A percentile compares a stretch with the other conserved stretches of the same genome.
Conservation (phyloP, 1,140 invertebrate genomes). For the Halyomorpha halys region DNA sequence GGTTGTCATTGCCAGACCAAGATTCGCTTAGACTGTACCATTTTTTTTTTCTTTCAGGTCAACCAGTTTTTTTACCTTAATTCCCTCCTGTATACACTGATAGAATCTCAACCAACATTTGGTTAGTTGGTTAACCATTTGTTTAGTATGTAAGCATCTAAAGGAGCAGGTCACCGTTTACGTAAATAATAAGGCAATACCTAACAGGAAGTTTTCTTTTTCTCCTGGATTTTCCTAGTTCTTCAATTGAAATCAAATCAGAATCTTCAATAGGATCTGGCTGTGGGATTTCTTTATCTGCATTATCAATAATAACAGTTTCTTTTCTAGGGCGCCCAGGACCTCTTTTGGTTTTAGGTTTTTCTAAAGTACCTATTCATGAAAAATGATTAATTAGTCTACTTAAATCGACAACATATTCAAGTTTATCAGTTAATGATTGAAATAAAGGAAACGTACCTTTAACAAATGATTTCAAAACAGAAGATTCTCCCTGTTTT, state of each 20-base stretch:
- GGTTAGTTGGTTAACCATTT: too few relatives aligned
- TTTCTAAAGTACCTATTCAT: background rate
- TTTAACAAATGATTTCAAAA: background rate
- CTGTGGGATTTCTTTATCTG: too few relatives aligned
- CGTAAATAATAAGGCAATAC: background rate
- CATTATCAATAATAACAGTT: background rate
- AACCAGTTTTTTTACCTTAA: too few relatives aligned
- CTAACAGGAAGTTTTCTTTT: constrained; percentile 10
- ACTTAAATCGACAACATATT: background rate
- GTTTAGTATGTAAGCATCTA: too few relatives aligned
- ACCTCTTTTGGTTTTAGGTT: background rate
- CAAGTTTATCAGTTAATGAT: background rate
- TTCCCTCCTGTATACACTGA: too few relatives aligned
- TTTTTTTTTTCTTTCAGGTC: too few relatives aligned
- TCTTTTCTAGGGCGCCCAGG: constrained; percentile 3
- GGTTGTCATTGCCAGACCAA: too few relatives aligned
- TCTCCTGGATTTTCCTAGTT: background rate
- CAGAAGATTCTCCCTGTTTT: background rate
- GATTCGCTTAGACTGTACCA: too few relatives aligned
- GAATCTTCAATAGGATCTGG: background rate
- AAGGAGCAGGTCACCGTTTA: too few relatives aligned
- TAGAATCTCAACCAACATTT: too few relatives aligned
- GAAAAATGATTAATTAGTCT: background rate
- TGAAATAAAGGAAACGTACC: background rate
- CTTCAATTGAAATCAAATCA: background rate